Evolutionary conservation across 2,888 invertebrate genomes (phyloP), one percentile per base, ranked within the genome.

Genomic region (Macrophya alboannulata): DNA sequence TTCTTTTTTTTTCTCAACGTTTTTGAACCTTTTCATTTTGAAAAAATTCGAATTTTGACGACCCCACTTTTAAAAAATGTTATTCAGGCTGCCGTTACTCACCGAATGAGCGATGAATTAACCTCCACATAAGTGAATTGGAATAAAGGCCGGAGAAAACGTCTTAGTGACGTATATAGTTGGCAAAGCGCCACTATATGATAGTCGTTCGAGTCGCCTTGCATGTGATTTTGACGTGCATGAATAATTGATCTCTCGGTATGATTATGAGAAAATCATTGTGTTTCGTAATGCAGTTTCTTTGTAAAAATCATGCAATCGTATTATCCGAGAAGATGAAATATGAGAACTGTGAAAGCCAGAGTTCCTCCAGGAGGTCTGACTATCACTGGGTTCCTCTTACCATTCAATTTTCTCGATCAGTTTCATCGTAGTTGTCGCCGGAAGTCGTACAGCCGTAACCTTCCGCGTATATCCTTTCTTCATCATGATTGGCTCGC

Each of bases 381-480:
- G 68, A 37, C 37, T 37, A 68, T 25, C 37, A 17, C 15, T 37
- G 25, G 31, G 17, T 37, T 68, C 37, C 68, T 68, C 37, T 68
- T 68, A 4, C 81, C 6, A 12, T 21, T 59, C 21, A 81, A 15
- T 43, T 81, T 62, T 43, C 15, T 81, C 25, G 59, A 40, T 59
- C 40, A 81, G 25, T 59, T 62, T 62, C 81, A 37, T 81, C 25
- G 8, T 62, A 15, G 59, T 43, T 62, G 8, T 21, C 62, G 25
- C 59, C 81, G 81, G 81, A 81, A 81, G 62, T 43, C 25, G 62
- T n/a, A 77, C 77, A 15, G 37, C 37, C 8, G 31, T 55, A 77
- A 62, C 62, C 62, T 62, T 81, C 62, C 59, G 59, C 43, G 81
- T 62, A 81, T 81, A 81, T 81, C 81, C 81, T 81, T 81, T 81